Base-by-base conservation (phyloP, 2,888 invertebrate genomes). In the Serrognathus titanus region DNA sequence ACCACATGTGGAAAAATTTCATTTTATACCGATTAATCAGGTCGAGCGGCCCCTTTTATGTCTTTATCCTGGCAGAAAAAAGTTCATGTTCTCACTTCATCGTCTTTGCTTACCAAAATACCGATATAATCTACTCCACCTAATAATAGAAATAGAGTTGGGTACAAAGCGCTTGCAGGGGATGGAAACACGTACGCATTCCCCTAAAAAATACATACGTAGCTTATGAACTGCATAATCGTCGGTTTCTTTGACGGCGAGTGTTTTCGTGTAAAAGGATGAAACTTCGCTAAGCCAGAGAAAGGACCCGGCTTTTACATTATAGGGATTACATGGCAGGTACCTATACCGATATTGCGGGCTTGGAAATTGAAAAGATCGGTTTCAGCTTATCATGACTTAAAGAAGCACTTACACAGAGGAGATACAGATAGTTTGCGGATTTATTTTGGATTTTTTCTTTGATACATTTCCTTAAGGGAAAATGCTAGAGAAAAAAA, bases 271-370 rank as follows among this genome's bases (percentile, higher is more conserved):
- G 72, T 69, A 68, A 70, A 74, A 73, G 74, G 75, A 75, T 74
- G 71, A 70, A 73, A 70, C 71, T 71, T 69, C 66, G 68, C 70
- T 71, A 74, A 71, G 72, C 71, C 66, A 65, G 63, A 71, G 73
- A 74, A 73, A 72, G 74, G 63, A 76, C 74, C 64, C 70, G 75
- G 73, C 59, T 77, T 76, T 75, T 74, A 77, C 76, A 76, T 77
- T 77, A 75, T 72, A 66, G 64, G 76, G 77, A 76, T 76, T 76
- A 76, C 73, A 64, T 58, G 61, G 71, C 72, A 73, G 74, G 74
- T 74, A 75, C 71, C 68, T 50, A n/a, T n/a, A 51, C 53, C 59
- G 53, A 73, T 71, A 71, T 73, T 73, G 72, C 69, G 72, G 71
- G 69, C 71, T 69, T 66, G 66, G 67, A 69, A 71, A 71, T 71